Evolutionary conservation across 2,888 invertebrate species (phyloP), one percentile per base, ranked within the genome.

Genomic region (Meteorus colon): DNA sequence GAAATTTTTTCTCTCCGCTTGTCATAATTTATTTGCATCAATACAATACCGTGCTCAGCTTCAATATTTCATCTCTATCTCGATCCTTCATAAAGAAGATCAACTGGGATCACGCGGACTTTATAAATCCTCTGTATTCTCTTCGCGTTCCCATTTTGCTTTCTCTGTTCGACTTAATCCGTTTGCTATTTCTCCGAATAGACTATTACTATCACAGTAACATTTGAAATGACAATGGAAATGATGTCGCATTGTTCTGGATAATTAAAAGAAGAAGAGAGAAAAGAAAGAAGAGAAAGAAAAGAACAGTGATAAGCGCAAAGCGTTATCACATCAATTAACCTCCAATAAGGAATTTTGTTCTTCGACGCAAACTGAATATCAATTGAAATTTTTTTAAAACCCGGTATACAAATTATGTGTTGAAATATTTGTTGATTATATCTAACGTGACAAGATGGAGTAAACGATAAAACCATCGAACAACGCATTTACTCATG

Each of bases 261-360:
- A 68, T 48, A 10, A 29, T 68, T 68, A 8, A n/a, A 31, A 41
- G 16, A 41, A 14, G 19, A 66, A 27, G 12, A 19, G 14, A 14
- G 3, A 48, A 48, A 24, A 24, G 24, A 24, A 24, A 4, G 2
- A 41, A 37, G 24, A 66, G 19, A 10, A 41, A 37, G 24, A 66
- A 66, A 5, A 27, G 14, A 19, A 37, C 19, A 24, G 8, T 16
- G 31, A 68, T 68, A 68, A 48, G 3, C 4, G 29, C 10, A 27
- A 14, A 48, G 48, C 27, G 19, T 68, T 68, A 48, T 68, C 66
- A 45, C 29, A 29, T 48, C 51, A n/a, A 68, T 68, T 68, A 48
- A 68, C 48, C 29, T 67, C 29, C 10, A 29, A 8, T 8, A 4
- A 8, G 14, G n/a, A 29, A 62, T 68, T 68, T 68, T n/a, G 48